phyloP scores from a whole-genome alignment of 2,888 invertebrate genomes.

The Rhamnusium bicolor region DNA sequence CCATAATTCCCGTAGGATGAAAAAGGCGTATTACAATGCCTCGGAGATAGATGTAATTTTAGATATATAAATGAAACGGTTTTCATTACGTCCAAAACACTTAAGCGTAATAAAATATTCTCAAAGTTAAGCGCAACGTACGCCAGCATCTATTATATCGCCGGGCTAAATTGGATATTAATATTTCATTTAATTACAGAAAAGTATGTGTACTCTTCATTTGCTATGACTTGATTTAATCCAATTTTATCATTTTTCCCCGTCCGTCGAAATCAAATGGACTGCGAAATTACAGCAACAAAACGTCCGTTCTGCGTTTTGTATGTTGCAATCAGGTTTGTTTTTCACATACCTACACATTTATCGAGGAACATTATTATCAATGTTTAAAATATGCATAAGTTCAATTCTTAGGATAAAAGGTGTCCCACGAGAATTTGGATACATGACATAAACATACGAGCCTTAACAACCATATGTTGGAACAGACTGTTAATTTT shows the following conservation, averaged over 20 bases:
- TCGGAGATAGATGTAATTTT: not conserved
- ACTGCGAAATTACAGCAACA: not conserved
- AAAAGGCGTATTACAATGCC: not conserved
- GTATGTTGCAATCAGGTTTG: too few species aligned
- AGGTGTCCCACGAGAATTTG: too few species aligned
- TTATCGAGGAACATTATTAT: too few species aligned
- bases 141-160: slow-evolving; percentile 55
- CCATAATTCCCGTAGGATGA: not conserved
- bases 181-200: slow-evolving; percentile 67
- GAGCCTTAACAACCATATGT: too few species aligned
- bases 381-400: too few species aligned
- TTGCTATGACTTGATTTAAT: slow-evolving; percentile 50
- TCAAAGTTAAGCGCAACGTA: slow-evolving; percentile 60
- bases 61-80: slow-evolving; percentile 46
- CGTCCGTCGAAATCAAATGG: not conserved
- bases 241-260: slow-evolving; percentile 15
- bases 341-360: too few species aligned
- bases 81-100: slow-evolving; percentile 61
- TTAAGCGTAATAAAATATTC: slow-evolving; percentile 63
- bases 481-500: too few species aligned
- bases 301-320: too few species aligned
- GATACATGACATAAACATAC: too few species aligned
- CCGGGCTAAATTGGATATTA: slow-evolving; percentile 64
- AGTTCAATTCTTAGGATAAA: too few species aligned
- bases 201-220: slow-evolving; percentile 62